Percentiles rank a stretch among this genome's conserved stretches.
These are phyloP conservation scores for Pheosia gnoma DNA, from an alignment of 2,888 invertebrate species.

Conservation along the genomic window DNA sequence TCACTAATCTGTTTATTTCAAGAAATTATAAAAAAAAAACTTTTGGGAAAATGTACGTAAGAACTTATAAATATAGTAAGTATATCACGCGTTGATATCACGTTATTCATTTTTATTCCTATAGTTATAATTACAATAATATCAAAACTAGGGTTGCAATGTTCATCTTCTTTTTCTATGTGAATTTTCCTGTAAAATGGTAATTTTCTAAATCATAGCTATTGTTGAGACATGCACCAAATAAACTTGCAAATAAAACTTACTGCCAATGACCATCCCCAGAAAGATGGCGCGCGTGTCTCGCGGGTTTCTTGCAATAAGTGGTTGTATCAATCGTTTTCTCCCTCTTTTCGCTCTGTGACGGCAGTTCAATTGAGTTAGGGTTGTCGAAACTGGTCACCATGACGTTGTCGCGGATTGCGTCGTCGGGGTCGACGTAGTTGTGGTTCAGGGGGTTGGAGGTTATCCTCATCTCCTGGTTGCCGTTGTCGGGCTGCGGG, in stretches of 20 bases:
- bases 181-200: no score
- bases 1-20: no score
- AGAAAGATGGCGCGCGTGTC: slow-evolving; percentile 67
- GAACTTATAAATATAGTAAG: no score
- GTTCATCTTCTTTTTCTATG: no score
- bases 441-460: slow-evolving; percentile 89
- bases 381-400: slow-evolving; percentile 90
- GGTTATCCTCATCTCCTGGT: slow-evolving; percentile 89
- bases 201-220: slow-evolving; percentile 10
- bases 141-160: no score
- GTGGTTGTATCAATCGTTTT: slow-evolving; percentile 86
- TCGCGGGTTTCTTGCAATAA: slow-evolving; percentile 86
- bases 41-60: no score
- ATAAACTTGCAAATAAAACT: slow-evolving; percentile 52
- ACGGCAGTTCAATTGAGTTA: slow-evolving; percentile 88
- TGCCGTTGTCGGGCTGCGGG: slow-evolving; percentile 66
- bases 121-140: no score
- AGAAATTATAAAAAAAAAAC: no score
- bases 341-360: slow-evolving; percentile 68
- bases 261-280: slow-evolving; percentile 80
- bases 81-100: no score
- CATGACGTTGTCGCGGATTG: slow-evolving; percentile 79
- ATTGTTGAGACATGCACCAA: not conserved
- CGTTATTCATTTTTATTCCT: no score
- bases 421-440: slow-evolving; percentile 87